phyloP scores from a whole-genome alignment of 2,113 vertebrate genomes.

The Holacanthus passer region DNA sequence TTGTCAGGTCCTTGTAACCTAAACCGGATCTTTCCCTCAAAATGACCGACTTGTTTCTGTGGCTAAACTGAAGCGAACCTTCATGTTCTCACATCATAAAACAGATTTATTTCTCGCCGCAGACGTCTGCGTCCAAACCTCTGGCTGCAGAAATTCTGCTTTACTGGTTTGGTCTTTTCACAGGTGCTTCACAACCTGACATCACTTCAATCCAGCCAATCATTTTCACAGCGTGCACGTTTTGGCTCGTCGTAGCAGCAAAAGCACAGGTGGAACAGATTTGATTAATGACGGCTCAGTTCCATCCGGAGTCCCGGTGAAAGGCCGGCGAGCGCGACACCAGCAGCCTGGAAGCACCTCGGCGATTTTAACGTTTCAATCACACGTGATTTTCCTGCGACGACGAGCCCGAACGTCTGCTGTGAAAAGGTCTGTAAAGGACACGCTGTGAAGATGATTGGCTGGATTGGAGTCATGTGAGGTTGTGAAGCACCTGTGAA shows the following conservation, averaged over 20 bases:
- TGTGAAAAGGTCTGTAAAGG: not conserved
- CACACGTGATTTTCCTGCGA: not conserved
- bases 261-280: not conserved
- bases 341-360: no score
- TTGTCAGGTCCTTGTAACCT: no score
- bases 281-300: not conserved
- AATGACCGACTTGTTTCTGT: no score
- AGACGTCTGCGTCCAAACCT: no score
- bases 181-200: not conserved
- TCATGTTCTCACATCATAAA: not conserved
- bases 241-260: not conserved
- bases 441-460: not conserved
- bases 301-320: no score
- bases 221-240: not conserved
- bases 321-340: no score
- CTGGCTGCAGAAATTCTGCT: no score
- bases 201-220: not conserved
- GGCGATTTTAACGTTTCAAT: not conserved
- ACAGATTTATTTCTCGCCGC: no score
- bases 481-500: not conserved
- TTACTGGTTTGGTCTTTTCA: no score
- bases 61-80: not conserved
- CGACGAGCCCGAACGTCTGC: not conserved
- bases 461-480: no score
- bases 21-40: no score